Conservation (phyloP, 2,888 invertebrate genomes). For the Mythimna vitellina region DNA sequence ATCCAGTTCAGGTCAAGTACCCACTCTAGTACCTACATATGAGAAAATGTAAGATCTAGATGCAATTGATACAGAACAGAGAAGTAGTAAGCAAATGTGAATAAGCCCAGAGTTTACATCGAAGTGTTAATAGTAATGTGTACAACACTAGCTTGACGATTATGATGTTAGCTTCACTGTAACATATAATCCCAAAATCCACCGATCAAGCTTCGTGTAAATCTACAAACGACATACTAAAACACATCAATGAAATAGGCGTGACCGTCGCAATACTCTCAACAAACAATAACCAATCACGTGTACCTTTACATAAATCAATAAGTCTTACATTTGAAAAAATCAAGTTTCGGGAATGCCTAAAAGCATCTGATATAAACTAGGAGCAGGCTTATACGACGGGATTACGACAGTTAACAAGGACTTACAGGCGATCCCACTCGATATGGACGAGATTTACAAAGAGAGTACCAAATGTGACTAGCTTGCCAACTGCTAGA, state of each 20-base stretch:
- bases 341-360: slow-evolving; percentile 44
- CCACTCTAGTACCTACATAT: background rate
- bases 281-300: slow-evolving; percentile 17
- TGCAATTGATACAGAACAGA: background rate
- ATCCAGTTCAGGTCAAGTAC: slow-evolving; percentile 7
- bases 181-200: background rate
- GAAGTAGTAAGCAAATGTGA: background rate
- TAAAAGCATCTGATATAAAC: slow-evolving; percentile 64
- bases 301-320: slow-evolving; percentile 27
- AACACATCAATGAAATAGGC: background rate
- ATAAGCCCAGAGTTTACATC: background rate
- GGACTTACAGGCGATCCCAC: slow-evolving; percentile 72
- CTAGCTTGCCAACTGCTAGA: slow-evolving; percentile 77
- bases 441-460: slow-evolving; percentile 71
- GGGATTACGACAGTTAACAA: slow-evolving; percentile 80
- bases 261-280: slow-evolving; percentile 1
- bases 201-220: background rate
- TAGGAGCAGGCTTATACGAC: slow-evolving; percentile 65
- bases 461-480: slow-evolving; percentile 77
- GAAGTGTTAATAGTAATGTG: background rate
- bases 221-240: background rate
- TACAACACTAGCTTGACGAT: no score
- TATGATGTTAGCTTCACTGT: no score
- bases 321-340: slow-evolving; percentile 31
- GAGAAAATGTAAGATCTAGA: background rate